Conservation (phyloP, 2,888 invertebrate species). For the Keiferia lycopersicella region DNA sequence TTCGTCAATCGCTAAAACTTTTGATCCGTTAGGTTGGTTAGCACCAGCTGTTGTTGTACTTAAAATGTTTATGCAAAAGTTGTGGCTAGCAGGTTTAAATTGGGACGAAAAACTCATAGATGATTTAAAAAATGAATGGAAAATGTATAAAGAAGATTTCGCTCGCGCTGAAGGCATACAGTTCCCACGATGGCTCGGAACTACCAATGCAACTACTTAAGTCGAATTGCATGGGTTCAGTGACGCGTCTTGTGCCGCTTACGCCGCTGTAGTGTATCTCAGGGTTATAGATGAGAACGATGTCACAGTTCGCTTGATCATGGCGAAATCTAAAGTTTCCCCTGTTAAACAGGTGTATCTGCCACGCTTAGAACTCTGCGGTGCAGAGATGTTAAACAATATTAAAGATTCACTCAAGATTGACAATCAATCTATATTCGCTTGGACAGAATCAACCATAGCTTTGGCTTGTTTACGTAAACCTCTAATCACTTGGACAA, state of each 20-base stretch:
- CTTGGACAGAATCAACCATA: constrained; percentile 37
- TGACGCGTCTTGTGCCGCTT: constrained; percentile 33
- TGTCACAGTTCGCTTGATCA: constrained; percentile 28
- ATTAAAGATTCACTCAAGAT: constrained; percentile 21
- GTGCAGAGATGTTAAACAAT: constrained; percentile 29
- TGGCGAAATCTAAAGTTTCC: constrained; percentile 31
- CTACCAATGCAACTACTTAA: constrained; percentile 1
- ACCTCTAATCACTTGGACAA: constrained; percentile 32
- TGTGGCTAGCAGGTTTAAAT: constrained; percentile 24
- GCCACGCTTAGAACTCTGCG: constrained; percentile 32
- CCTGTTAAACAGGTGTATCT: constrained; percentile 25
- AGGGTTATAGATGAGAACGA: constrained; percentile 15
- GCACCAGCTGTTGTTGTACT: constrained; percentile 23
- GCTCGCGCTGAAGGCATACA: constrained; percentile 16
- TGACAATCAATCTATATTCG: constrained; percentile 19
- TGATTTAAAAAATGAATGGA: constrained; percentile 28
- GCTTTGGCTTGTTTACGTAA: constrained; percentile 31
- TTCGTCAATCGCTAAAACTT: constrained; percentile 23
- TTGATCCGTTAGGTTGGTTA: constrained; percentile 31
- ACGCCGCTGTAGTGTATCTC: constrained; percentile 33
- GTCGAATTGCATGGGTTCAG: constrained; percentile 33
- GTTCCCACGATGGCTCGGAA: constrained; percentile 21
- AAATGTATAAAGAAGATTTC: constrained; percentile 23
- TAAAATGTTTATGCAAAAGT: constrained; percentile 31
- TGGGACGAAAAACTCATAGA: constrained; percentile 28